Evolutionary conservation across 1,140 invertebrate genomes (phyloP).

Genomic region (Pseudomyrmex flavicornis): DNA sequence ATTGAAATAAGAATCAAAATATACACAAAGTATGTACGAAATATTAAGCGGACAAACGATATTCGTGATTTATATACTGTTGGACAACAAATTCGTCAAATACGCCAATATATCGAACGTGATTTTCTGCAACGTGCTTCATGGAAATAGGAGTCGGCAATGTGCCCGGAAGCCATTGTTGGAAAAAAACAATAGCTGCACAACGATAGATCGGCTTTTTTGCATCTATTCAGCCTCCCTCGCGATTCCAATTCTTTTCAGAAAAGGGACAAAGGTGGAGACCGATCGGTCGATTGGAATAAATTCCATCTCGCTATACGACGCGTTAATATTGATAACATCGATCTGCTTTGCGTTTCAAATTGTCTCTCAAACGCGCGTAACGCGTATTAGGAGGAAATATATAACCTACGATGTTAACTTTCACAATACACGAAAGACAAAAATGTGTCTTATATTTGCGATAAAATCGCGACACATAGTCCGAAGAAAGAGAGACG

Average conservation of each 20-base stretch:
- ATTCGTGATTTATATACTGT: conserved; percentile 3
- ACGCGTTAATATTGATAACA: conserved; percentile 56
- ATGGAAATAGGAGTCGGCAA: conserved; percentile 32
- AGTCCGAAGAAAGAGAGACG: not conserved
- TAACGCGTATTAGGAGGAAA: not conserved
- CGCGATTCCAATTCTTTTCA: conserved; percentile 57
- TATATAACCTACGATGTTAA: not conserved
- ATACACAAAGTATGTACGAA: not conserved
- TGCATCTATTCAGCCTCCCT: conserved; percentile 43
- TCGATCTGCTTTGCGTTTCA: conserved; percentile 39
- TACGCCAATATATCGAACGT: conserved; percentile 24
- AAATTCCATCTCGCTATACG: conserved; percentile 25
- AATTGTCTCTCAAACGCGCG: not conserved
- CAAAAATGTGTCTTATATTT: not conserved
- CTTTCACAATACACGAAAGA: not conserved
- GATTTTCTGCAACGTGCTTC: conserved; percentile 27
- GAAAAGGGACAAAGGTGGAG: conserved; percentile 45
- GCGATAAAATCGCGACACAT: not conserved
- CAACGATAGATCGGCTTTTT: conserved; percentile 47
- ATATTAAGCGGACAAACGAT: not conserved
- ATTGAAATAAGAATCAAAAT: no score
- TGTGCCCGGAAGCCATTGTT: conserved; percentile 46
- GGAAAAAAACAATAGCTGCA: conserved; percentile 44
- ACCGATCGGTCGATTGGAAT: conserved; percentile 48
- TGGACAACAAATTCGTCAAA: not conserved